Base-by-base conservation (phyloP, 1,140 invertebrate genomes). In the Drosophila rufa region DNA sequence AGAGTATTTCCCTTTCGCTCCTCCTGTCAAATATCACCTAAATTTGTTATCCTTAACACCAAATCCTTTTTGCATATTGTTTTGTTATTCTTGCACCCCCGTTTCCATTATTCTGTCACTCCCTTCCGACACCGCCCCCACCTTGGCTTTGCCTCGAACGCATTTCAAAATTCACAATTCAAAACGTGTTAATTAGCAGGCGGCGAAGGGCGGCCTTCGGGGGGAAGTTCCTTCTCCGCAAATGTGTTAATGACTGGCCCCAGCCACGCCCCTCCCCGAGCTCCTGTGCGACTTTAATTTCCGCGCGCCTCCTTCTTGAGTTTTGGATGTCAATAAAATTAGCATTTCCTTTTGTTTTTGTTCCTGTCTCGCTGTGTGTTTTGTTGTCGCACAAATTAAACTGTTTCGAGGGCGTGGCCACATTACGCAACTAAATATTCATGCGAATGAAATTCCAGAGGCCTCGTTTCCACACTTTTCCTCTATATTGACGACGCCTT, bases 121-220 rank as follows among this genome's bases (percentile, higher is more conserved):
- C 46, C 45, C 43, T 62, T 15, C 67, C 48, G 25, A 64, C 56
- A 42, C 64, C 48, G 9, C 3, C 40, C 40, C 11, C 33, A 12
- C n/a, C 58, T 47, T 64, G 19, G 19, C 64, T 69, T 40, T 65
- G 61, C 36, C 61, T 15, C 47, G 36, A 75, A 53, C 79, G 65
- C 82, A 85, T 86, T 85, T 86, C 84, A 89, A 89, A 89, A 90
- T 89, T 89, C 84, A 89, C 80, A 89, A 89, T 90, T 90, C 84
- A 89, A 89, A 90, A 89, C 81, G 84, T 89, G 84, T 89, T 89
- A 89, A 89, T 89, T 89, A 89, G 85, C 81, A 70, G 57, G 60
- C 67, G 77, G 74, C 66, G 60, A 78, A 66, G 48, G 38, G 74
- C 59, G 45, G 45, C 53, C 51, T 45, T 60, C 30, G 42, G 47